Conservation (phyloP, 1,140 invertebrate species). For the Lordiphosa stackelbergi region DNA sequence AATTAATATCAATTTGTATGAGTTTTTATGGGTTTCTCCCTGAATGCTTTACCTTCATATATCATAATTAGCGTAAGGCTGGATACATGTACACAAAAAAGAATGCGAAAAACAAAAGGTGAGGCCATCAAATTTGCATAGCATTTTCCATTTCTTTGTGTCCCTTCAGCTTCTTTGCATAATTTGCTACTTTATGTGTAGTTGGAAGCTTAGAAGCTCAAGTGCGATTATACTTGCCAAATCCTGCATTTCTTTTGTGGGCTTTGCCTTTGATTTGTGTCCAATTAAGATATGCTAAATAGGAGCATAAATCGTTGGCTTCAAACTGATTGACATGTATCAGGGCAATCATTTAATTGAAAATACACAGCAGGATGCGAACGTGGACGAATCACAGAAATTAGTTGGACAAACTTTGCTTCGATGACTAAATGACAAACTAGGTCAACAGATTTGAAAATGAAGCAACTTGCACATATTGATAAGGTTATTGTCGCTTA, state of each 20-base stretch:
- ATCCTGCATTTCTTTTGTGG: too few relatives aligned
- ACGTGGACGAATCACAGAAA: slow-evolving; percentile 14
- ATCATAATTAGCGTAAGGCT: slow-evolving; percentile 61
- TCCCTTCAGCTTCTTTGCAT: slow-evolving; percentile 46
- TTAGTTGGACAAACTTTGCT: slow-evolving; percentile 51
- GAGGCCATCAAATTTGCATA: slow-evolving; percentile 55
- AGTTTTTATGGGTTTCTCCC: slow-evolving; percentile 44
- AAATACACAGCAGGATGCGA: slow-evolving; percentile 18
- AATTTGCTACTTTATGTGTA: slow-evolving; percentile 48
- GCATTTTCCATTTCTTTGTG: slow-evolving; percentile 31
- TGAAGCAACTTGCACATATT: slow-evolving; percentile 36
- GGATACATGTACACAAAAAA: not conserved
- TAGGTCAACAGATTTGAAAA: slow-evolving; percentile 39
- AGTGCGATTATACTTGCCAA: too few relatives aligned
- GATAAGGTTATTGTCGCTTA: slow-evolving; percentile 55
- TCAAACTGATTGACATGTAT: slow-evolving; percentile 39
- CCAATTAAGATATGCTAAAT: slow-evolving; percentile 40
- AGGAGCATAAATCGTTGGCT: slow-evolving; percentile 25
- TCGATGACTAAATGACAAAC: slow-evolving; percentile 44
- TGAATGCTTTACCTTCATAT: slow-evolving; percentile 49
- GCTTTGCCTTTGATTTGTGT: slow-evolving; percentile 39
- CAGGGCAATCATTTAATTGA: slow-evolving; percentile 55
- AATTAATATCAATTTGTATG: slow-evolving; percentile 71
- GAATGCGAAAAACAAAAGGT: slow-evolving; percentile 15
- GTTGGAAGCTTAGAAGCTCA: slow-evolving; percentile 3